Percentiles rank a stretch among this genome's conserved stretches.
These are phyloP conservation scores for Latrodectus elegans DNA, from an alignment of 2,888 invertebrate genomes.

Conservation along the genomic window DNA sequence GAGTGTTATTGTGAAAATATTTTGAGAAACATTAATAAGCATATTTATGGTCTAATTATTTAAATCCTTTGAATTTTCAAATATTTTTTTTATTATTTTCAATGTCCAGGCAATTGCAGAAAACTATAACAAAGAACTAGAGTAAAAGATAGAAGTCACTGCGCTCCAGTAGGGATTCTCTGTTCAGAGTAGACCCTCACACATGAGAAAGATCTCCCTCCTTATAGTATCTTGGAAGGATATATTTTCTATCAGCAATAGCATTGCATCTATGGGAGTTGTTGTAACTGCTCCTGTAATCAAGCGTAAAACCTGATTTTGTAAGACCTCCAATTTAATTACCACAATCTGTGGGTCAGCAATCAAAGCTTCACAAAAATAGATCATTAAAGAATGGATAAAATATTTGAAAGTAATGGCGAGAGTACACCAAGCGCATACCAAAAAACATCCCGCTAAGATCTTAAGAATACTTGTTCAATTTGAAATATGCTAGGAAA, in stretches of 20 bases:
- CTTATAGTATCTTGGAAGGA: too few relatives aligned
- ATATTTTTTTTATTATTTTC: too few relatives aligned
- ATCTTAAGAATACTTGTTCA: not conserved
- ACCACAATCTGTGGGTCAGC: not conserved
- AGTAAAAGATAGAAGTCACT: too few relatives aligned
- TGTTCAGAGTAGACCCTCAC: not conserved
- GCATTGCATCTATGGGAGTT: not conserved
- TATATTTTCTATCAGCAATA: not conserved
- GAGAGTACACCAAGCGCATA: not conserved
- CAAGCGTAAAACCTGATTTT: slow-evolving; percentile 14
- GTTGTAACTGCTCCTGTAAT: not conserved
- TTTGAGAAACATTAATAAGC: too few relatives aligned
- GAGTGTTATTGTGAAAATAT: too few relatives aligned
- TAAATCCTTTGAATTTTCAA: too few relatives aligned
- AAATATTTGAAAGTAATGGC: not conserved
- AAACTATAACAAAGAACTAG: too few relatives aligned
- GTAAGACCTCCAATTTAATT: slow-evolving; percentile 5
- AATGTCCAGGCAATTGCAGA: too few relatives aligned
- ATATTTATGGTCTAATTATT: too few relatives aligned
- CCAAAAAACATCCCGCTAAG: not conserved
- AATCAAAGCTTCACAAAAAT: slow-evolving; percentile 14
- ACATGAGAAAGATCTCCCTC: not conserved
- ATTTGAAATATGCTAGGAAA: not conserved
- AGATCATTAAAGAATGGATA: slow-evolving; percentile 19
- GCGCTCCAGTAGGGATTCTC: not conserved